Evolutionary conservation across 2,113 vertebrate genomes (phyloP).

Genomic region (Orthonyx spaldingii): DNA sequence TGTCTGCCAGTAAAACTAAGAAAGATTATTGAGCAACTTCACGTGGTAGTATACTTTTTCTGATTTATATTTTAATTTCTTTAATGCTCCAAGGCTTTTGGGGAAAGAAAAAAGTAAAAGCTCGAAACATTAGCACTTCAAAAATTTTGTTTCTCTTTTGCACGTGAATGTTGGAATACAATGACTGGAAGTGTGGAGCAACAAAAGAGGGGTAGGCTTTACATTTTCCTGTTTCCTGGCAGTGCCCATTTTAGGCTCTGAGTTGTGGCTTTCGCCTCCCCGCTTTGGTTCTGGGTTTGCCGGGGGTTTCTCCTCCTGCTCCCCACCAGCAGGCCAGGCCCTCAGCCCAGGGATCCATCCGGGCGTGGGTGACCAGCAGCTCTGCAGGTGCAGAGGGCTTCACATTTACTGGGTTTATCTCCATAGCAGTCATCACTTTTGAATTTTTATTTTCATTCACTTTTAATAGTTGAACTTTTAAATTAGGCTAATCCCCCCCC

Average conservation of each 20-base stretch:
- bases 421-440: background rate
- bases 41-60: background rate
- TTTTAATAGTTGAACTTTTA: background rate
- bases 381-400: background rate
- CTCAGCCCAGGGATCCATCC: rapidly evolving
- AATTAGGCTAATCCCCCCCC: background rate
- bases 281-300: background rate
- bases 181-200: background rate
- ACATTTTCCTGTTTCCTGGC: background rate
- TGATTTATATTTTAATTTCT: background rate
- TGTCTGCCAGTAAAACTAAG: no score
- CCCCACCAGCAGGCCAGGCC: background rate
- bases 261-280: rapidly evolving
- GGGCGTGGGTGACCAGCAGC: background rate
- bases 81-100: background rate
- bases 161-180: background rate
- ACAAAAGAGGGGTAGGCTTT: background rate
- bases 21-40: background rate
- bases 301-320: background rate
- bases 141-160: background rate
- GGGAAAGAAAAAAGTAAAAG: background rate
- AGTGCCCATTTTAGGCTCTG: background rate
- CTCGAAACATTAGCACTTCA: background rate
- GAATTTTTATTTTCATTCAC: background rate
- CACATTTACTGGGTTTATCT: background rate